Percentiles rank a stretch among this genome's conserved stretches.
Conservation (phyloP, 1,140 invertebrate genomes). For the Ips typographus region DNA sequence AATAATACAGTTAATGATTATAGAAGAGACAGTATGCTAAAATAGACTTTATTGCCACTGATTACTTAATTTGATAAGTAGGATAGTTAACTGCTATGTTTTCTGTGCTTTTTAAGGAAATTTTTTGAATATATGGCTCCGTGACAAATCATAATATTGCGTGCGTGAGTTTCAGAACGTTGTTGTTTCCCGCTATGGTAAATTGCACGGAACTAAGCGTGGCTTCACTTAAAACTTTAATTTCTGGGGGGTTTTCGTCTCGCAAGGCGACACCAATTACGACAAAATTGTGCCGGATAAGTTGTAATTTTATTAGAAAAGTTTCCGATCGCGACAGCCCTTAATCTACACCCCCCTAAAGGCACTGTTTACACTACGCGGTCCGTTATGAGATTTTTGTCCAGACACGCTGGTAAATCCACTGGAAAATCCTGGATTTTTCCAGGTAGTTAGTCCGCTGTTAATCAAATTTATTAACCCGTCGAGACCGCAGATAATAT, state of each 20-base stretch:
- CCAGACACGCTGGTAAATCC: neutral
- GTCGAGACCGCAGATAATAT: constrained; percentile 22
- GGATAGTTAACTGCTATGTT: too few species aligned
- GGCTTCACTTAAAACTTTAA: constrained; percentile 34
- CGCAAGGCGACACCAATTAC: constrained; percentile 33
- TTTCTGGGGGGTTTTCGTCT: constrained; percentile 30
- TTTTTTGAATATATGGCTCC: neutral
- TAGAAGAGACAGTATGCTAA: too few species aligned
- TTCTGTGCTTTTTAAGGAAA: too few species aligned
- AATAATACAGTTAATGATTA: too few species aligned
- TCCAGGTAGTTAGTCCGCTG: constrained; percentile 19
- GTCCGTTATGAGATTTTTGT: too few species aligned
- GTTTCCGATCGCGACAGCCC: constrained; percentile 28
- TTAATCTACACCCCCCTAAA: constrained; percentile 3
- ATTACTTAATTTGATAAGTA: too few species aligned
- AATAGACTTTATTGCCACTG: too few species aligned
- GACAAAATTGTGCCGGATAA: constrained; percentile 33
- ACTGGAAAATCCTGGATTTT: constrained; percentile 15
- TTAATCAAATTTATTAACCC: constrained; percentile 32
- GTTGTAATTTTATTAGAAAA: constrained; percentile 36
- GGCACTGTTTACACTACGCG: constrained; percentile 12
- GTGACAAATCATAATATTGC: constrained; percentile 35
- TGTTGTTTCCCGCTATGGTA: constrained; percentile 3
- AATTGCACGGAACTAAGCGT: constrained; percentile 31
- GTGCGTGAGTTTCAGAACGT: constrained; percentile 14